These are phyloP conservation scores for Doris montereyensis DNA, from an alignment of 2,888 invertebrate genomes.

Conservation along the genomic window DNA sequence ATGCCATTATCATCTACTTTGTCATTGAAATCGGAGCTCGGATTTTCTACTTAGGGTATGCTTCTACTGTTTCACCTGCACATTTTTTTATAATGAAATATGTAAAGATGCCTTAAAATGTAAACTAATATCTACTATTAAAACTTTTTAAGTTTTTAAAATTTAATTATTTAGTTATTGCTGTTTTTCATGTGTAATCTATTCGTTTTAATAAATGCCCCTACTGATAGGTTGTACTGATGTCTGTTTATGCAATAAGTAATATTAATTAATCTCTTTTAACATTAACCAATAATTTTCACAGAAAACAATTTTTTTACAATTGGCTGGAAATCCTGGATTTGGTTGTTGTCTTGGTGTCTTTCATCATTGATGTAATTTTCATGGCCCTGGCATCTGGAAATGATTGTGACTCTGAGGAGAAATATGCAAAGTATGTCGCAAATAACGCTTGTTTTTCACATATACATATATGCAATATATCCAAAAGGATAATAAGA, in stretches of 20 bases:
- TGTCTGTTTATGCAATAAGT: no score
- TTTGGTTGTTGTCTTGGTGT: slow-evolving; percentile 72
- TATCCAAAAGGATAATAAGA: no score
- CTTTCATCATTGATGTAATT: slow-evolving; percentile 73
- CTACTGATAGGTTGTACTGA: no score
- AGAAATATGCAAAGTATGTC: slow-evolving; percentile 37
- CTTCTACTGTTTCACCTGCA: no score
- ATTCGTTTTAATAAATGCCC: no score
- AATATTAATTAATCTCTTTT: no score
- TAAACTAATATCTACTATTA: no score
- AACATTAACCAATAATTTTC: no score
- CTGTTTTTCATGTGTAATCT: no score
- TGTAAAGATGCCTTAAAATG: no score
- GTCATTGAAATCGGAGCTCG: slow-evolving; percentile 72
- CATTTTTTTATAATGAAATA: no score
- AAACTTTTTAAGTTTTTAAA: not conserved
- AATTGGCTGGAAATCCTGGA: slow-evolving; percentile 73
- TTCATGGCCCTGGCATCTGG: slow-evolving; percentile 59
- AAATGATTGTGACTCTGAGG: slow-evolving; percentile 67
- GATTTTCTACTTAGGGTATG: slow-evolving; percentile 73
- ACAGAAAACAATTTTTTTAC: slow-evolving; percentile 68
- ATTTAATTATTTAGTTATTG: not conserved
- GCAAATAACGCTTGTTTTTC: not conserved
- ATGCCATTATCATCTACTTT: slow-evolving; percentile 72
- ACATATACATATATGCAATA: no score